Conservation (phyloP, 2,888 invertebrate genomes). For the Apomyelois bistriatella region DNA sequence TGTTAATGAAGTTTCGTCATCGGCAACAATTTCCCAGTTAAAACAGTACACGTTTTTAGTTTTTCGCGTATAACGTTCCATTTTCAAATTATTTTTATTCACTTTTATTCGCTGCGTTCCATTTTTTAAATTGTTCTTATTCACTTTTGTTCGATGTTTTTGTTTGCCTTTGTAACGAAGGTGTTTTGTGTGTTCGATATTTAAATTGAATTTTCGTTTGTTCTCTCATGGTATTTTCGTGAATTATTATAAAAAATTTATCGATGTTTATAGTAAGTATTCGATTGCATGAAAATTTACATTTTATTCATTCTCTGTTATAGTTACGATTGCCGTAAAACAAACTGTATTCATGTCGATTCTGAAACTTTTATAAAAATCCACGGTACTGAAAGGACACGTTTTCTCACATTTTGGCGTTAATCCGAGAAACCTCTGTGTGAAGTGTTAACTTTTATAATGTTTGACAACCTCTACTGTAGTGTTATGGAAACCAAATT, state of each 20-base stretch:
- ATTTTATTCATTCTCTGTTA: background rate
- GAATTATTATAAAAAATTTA: background rate
- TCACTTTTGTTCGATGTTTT: background rate
- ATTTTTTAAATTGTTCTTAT: background rate
- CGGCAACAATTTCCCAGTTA: background rate
- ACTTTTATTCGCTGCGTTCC: background rate
- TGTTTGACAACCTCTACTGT: no score
- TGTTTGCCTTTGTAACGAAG: slow-evolving; percentile 6
- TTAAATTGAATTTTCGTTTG: background rate
- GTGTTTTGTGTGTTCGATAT: background rate
- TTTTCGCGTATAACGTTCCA: background rate
- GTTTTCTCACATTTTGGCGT: no score
- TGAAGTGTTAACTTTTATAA: no score
- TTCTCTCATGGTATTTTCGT: background rate
- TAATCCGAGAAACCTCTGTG: no score
- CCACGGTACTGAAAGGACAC: no score
- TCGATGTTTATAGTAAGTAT: background rate
- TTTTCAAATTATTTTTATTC: background rate
- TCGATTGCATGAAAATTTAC: background rate
- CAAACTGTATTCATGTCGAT: no score
- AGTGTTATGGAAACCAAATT: no score
- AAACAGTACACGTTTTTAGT: slow-evolving; percentile 2
- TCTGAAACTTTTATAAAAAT: no score
- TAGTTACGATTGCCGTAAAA: no score
- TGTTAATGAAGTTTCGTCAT: slow-evolving; percentile 10